Base-by-base conservation (phyloP, 2,888 invertebrate species). In the Lasioglossum morio region DNA sequence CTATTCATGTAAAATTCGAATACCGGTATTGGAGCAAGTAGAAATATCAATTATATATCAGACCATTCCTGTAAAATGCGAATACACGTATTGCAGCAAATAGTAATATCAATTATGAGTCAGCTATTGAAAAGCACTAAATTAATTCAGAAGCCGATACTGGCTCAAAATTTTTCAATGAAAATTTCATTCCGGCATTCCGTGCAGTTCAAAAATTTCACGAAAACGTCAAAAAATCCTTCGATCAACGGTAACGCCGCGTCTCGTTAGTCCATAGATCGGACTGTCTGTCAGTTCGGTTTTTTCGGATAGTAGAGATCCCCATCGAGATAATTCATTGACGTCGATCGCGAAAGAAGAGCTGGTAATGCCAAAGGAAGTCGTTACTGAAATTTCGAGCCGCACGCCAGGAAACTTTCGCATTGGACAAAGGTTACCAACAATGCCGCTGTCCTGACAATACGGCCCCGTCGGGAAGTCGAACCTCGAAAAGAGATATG, bases 401-500 rank as follows among this genome's bases (percentile, higher is more conserved):
- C 27, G 63, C 79, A 74, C 73, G 72, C 72, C 79, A 66, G 72
- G 81, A 81, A 87, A 87, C 84, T 87, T 88, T 87, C 60, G 66
- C 40, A 37, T 74, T 70, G 88, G 76, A 87, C 87, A 87, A 88
- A 90, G 87, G 79, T 84, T 75, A 87, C 57, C 88, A 81, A 88
- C 86, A 88, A 90, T 83, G 78, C 86, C 77, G 70, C 66, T 75
- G 74, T 78, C 84, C 79, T 73, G 88, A 88, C 88, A 85, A 87
- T 88, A 87, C 90, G 46, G 57, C n/a, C 27, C n/a, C 72, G 53
- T n/a, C 77, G 69, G 83, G 75, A 87, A 90, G 77, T 81, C 81
- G 81, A 82, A 69, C 43, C 81, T 81, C 75, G 76, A 81, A 88
- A 83, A 87, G 86, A 89, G 89, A 89, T 89, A 91, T 90, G 84